A percentile compares a stretch with the other conserved stretches of the same genome.
Conservation (phyloP, 2,113 vertebrate genomes). For the Campylorhamphus procurvoides region DNA sequence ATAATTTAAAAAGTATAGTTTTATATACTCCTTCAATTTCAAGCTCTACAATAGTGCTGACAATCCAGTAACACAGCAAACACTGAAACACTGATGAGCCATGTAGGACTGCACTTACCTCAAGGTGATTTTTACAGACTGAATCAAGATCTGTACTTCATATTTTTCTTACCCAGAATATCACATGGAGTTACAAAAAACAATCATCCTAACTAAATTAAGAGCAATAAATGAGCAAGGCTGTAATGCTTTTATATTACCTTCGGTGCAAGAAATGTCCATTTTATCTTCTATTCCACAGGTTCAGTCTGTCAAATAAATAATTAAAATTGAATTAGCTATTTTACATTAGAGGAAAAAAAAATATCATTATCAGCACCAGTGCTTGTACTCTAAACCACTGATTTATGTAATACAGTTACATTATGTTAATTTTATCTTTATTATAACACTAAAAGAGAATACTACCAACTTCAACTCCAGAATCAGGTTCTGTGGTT, state of each 20-base stretch:
- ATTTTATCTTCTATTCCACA: slow-evolving; percentile 70
- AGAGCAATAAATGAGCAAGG: background rate
- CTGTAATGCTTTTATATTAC: slow-evolving; percentile 19
- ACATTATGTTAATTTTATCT: background rate
- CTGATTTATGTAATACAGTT: background rate
- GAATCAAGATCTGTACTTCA: background rate
- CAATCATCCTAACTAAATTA: background rate
- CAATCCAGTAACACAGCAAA: background rate
- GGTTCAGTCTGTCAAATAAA: slow-evolving; percentile 73
- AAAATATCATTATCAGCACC: background rate
- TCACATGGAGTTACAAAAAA: background rate
- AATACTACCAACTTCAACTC: background rate
- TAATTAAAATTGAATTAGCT: slow-evolving; percentile 6
- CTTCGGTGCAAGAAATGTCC: slow-evolving; percentile 54
- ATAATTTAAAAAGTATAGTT: background rate
- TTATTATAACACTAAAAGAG: background rate
- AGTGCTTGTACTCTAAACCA: background rate
- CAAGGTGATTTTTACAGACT: background rate
- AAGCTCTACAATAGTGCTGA: background rate
- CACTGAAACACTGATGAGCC: background rate
- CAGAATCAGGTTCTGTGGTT: background rate
- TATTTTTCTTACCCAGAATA: background rate
- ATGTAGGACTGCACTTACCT: background rate
- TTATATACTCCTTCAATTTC: background rate
- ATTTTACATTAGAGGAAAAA: background rate